Percentiles rank a stretch among this genome's conserved stretches.
Evolutionary conservation across 2,113 vertebrate genomes (phyloP).

Genomic region (Barbus barbus): DNA sequence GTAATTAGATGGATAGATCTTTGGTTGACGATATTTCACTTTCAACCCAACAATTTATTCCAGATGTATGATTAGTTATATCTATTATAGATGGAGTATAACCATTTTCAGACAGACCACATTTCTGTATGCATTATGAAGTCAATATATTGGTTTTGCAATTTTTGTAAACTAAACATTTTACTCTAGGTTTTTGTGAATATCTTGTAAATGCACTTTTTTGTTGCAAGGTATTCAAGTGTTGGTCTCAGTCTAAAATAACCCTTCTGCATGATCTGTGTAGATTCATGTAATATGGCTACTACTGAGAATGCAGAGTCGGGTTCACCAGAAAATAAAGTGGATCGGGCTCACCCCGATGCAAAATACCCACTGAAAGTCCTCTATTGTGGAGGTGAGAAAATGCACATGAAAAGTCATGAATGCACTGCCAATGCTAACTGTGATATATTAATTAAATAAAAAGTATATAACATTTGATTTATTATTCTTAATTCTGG

Average conservation of each 20-base stretch:
- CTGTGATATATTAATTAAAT: background rate
- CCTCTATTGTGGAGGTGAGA: constrained; percentile 95
- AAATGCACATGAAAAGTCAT: background rate
- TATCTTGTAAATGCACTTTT: background rate
- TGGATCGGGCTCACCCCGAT: constrained; percentile 76
- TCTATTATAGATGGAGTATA: background rate
- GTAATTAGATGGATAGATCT: background rate
- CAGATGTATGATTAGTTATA: background rate
- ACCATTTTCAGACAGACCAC: background rate
- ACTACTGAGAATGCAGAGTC: constrained; percentile 84
- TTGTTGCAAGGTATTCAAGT: background rate
- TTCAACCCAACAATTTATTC: background rate
- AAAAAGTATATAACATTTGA: too few species aligned
- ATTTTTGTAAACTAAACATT: background rate
- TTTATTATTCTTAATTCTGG: too few species aligned
- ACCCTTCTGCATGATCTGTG: background rate
- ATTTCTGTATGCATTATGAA: background rate
- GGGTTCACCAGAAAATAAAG: constrained; percentile 78
- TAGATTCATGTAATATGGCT: constrained; percentile 75
- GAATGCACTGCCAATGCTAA: background rate
- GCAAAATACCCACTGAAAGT: constrained; percentile 87
- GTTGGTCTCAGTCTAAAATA: background rate
- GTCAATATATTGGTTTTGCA: background rate
- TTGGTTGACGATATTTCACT: background rate
- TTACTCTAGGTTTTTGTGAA: background rate